phyloP scores from a whole-genome alignment of 2,113 vertebrate species.

The Rallus limicola region DNA sequence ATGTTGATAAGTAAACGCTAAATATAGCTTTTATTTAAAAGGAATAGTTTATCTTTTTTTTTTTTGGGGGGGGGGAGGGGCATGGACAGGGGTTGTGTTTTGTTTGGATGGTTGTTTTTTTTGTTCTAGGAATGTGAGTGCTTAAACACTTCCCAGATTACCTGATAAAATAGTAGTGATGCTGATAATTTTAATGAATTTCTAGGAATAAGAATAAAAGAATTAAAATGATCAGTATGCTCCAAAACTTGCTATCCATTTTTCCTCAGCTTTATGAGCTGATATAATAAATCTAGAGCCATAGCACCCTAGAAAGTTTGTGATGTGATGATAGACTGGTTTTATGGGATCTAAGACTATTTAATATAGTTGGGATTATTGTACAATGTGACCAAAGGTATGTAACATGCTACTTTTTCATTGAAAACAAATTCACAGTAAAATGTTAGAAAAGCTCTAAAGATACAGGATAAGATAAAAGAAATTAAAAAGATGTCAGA shows the following conservation, averaged over 20 bases:
- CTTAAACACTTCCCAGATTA: not conserved
- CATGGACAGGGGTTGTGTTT: too few relatives aligned
- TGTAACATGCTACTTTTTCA: not conserved
- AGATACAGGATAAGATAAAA: not conserved
- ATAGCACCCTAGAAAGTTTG: not conserved
- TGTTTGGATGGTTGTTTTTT: not conserved
- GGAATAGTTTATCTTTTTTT: not conserved
- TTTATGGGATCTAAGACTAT: not conserved
- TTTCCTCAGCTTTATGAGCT: not conserved
- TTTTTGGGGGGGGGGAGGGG: not conserved
- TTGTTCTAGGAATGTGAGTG: not conserved
- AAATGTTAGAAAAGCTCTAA: not conserved
- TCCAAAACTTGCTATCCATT: rapidly evolving
- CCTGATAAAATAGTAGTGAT: not conserved
- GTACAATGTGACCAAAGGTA: not conserved
- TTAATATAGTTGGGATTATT: not conserved
- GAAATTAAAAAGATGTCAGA: not conserved
- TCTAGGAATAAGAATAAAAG: rapidly evolving
- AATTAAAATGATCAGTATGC: not conserved
- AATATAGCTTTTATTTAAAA: not conserved
- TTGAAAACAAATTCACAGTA: not conserved
- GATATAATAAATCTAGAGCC: not conserved
- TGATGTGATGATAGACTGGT: not conserved
- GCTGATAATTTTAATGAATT: not conserved
- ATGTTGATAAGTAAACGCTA: not conserved